A percentile compares a stretch with the other conserved stretches of the same genome.
Conservation (phyloP, 2,888 invertebrate species). For the Antitype chi region DNA sequence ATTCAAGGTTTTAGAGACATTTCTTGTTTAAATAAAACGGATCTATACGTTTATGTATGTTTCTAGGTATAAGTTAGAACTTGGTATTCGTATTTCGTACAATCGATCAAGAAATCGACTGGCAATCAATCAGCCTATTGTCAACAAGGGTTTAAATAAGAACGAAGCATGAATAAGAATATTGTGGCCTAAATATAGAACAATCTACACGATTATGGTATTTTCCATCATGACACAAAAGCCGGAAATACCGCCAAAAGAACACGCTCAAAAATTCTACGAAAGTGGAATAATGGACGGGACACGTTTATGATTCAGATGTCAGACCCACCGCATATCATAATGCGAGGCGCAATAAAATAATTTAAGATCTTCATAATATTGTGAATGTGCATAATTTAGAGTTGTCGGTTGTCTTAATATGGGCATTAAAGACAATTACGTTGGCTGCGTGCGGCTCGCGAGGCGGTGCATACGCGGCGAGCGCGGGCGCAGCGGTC, state of each 20-base stretch:
- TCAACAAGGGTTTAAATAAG: slow-evolving; percentile 6
- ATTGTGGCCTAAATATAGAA: slow-evolving; percentile 33
- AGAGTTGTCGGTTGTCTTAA: slow-evolving; percentile 73
- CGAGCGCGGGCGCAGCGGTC: slow-evolving; percentile 67
- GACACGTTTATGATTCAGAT: slow-evolving; percentile 63
- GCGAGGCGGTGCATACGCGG: slow-evolving; percentile 67
- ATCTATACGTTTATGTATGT: not conserved
- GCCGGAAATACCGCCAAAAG: slow-evolving; percentile 53
- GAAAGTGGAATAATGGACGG: slow-evolving; percentile 47
- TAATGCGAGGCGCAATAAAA: slow-evolving; percentile 62
- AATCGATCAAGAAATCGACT: slow-evolving; percentile 19
- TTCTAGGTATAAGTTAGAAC: not conserved
- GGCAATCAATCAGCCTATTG: slow-evolving; percentile 12
- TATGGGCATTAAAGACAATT: slow-evolving; percentile 83
- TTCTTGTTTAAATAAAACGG: slow-evolving; percentile 1
- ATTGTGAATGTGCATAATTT: slow-evolving; percentile 71
- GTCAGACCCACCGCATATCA: slow-evolving; percentile 58
- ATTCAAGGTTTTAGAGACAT: not conserved
- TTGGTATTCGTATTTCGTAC: slow-evolving; percentile 18
- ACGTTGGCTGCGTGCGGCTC: slow-evolving; percentile 74
- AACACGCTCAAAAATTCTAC: slow-evolving; percentile 51
- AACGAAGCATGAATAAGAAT: slow-evolving; percentile 16
- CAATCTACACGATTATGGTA: slow-evolving; percentile 27
- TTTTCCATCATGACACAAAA: slow-evolving; percentile 29
- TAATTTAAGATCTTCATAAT: slow-evolving; percentile 70